phyloP scores from a whole-genome alignment of 2,888 invertebrate genomes.

The Ophioninae sp. region DNA sequence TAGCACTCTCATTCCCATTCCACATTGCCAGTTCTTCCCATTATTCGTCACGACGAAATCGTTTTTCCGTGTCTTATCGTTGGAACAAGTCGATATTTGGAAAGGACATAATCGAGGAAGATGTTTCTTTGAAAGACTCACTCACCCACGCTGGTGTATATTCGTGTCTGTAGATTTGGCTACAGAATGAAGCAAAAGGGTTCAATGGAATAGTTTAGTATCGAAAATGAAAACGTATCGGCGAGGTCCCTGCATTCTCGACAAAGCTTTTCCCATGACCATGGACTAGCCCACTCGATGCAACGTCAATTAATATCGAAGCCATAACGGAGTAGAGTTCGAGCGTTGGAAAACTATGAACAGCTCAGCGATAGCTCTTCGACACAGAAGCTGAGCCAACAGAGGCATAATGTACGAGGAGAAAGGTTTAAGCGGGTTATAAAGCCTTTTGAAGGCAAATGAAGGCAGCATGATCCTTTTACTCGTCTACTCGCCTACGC shows the following conservation, averaged over 20 bases:
- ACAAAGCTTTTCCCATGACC: constrained; percentile 32
- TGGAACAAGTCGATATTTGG: constrained; percentile 4
- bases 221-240: constrained; percentile 27
- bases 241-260: neutral
- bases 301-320: constrained; percentile 49
- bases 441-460: constrained; percentile 43
- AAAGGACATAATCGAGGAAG: neutral
- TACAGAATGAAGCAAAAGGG: constrained; percentile 33
- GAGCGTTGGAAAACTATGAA: constrained; percentile 40
- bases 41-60: constrained; percentile 1
- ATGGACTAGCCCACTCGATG: constrained; percentile 35
- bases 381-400: constrained; percentile 39
- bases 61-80: neutral
- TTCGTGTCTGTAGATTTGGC: neutral
- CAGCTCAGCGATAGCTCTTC: constrained; percentile 27
- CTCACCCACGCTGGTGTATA: too few species aligned
- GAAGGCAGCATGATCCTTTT: constrained; percentile 31
- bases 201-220: neutral
- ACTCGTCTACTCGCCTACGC: neutral
- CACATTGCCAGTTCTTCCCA: neutral
- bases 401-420: constrained; percentile 11
- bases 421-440: constrained; percentile 45
- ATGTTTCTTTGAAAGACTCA: too few species aligned
- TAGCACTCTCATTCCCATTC: neutral
- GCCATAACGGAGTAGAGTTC: constrained; percentile 22